phyloP scores from a whole-genome alignment of 2,113 vertebrate genomes.

The Microcebus ravelobensis region DNA sequence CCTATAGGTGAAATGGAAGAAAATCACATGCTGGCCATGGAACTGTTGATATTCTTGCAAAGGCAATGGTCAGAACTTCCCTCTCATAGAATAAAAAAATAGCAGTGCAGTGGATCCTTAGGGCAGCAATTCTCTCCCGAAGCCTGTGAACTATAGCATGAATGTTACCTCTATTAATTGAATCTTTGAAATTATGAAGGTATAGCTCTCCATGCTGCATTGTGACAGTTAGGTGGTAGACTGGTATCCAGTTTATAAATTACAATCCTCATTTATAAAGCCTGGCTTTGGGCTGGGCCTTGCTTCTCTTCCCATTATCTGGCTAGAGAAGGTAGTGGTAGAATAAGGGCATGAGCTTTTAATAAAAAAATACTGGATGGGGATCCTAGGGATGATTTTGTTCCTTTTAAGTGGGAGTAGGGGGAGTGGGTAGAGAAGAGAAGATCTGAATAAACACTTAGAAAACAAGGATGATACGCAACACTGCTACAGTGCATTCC shows the following conservation, averaged over 20 bases:
- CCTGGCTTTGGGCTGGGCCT: neutral
- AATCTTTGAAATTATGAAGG: neutral
- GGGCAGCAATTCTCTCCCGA: neutral
- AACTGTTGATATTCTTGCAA: neutral
- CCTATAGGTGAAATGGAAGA: neutral
- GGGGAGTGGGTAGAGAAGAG: neutral
- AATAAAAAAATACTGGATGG: neutral
- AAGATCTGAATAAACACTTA: neutral
- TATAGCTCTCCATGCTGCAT: neutral
- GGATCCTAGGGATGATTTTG: neutral
- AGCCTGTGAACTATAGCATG: neutral
- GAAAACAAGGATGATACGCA: neutral
- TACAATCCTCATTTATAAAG: neutral
- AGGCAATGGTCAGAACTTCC: no score
- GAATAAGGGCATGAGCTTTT: neutral
- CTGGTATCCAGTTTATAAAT: neutral
- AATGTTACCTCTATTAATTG: neutral
- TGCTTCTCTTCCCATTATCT: neutral
- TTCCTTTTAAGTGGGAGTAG: neutral
- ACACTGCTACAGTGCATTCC: accelerated
- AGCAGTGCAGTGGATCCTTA: neutral
- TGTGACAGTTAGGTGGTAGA: neutral
- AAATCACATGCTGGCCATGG: neutral
- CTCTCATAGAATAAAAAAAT: neutral
- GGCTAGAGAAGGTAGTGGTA: neutral